Conservation (phyloP, 2,888 invertebrate genomes). For the Polymixis lichenea region DNA sequence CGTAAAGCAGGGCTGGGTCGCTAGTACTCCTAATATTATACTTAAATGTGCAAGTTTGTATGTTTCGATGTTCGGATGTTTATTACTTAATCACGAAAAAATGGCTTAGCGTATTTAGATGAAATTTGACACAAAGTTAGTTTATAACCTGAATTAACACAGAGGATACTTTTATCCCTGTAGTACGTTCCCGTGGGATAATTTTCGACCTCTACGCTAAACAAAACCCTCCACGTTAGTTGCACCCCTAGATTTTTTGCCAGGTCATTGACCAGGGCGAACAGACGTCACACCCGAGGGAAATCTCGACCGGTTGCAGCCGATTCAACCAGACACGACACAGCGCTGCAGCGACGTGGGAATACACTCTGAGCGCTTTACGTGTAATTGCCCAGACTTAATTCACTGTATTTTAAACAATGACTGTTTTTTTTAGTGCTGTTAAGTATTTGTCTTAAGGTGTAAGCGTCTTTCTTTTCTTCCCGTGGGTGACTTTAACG, state of each 20-base stretch:
- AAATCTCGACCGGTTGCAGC: constrained; percentile 64
- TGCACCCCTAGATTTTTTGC: constrained; percentile 48
- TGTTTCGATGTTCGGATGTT: too few relatives aligned
- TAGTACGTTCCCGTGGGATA: too few relatives aligned
- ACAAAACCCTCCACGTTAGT: background rate
- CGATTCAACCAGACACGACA: constrained; percentile 63
- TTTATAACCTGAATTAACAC: too few relatives aligned
- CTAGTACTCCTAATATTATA: too few relatives aligned
- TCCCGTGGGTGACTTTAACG: background rate
- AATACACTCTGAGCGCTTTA: constrained; percentile 60
- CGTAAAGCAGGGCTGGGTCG: too few relatives aligned
- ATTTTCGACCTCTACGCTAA: background rate
- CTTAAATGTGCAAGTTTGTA: too few relatives aligned
- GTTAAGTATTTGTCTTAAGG: constrained; percentile 14
- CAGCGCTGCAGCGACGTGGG: constrained; percentile 57
- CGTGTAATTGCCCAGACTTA: constrained; percentile 60
- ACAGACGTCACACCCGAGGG: constrained; percentile 59
- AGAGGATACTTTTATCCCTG: too few relatives aligned
- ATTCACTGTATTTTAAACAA: constrained; percentile 54
- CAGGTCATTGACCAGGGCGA: constrained; percentile 59
- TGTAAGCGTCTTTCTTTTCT: constrained; percentile 8
- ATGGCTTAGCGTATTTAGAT: too few relatives aligned
- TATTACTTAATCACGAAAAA: too few relatives aligned
- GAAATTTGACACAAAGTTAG: too few relatives aligned
- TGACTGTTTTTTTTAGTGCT: constrained; percentile 37